Evolutionary conservation across 1,140 invertebrate genomes (phyloP).

Genomic region (Brachionus calyciflorus): DNA sequence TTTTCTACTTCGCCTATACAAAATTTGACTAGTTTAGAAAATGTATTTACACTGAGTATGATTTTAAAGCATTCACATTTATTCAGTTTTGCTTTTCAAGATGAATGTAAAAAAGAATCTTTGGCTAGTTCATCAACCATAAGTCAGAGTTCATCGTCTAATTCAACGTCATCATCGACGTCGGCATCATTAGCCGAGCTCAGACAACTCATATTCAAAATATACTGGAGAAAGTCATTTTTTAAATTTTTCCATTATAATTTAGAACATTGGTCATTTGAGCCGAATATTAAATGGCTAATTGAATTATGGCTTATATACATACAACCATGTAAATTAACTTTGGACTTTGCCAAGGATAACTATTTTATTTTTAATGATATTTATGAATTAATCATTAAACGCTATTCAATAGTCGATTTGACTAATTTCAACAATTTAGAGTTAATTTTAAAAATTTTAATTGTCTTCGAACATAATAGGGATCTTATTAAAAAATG

Average conservation of each 20-base stretch:
- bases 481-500: slow-evolving; percentile 19
- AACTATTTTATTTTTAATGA: not conserved
- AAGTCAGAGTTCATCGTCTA: not conserved
- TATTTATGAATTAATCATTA: not conserved
- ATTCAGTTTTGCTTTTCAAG: not conserved
- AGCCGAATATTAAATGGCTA: slow-evolving; percentile 1
- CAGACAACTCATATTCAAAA: not conserved
- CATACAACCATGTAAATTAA: not conserved
- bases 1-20: not conserved
- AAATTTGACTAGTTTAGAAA: not conserved
- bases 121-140: not conserved
- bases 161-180: not conserved
- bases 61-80: slow-evolving; percentile 16
- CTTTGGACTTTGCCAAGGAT: not conserved
- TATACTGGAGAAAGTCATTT: slow-evolving; percentile 37
- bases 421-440: slow-evolving; percentile 1
- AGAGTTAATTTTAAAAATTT: not conserved
- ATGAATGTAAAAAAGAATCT: not conserved
- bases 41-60: slow-evolving; percentile 8
- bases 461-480: not conserved
- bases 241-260: slow-evolving; percentile 39
- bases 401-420: not conserved
- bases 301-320: slow-evolving; percentile 19
- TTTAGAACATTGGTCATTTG: slow-evolving; percentile 19
- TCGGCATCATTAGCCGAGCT: not conserved